A percentile compares a stretch with the other conserved stretches of the same genome.
phyloP scores from a whole-genome alignment of 2,113 vertebrate genomes.

The Barbus barbus region DNA sequence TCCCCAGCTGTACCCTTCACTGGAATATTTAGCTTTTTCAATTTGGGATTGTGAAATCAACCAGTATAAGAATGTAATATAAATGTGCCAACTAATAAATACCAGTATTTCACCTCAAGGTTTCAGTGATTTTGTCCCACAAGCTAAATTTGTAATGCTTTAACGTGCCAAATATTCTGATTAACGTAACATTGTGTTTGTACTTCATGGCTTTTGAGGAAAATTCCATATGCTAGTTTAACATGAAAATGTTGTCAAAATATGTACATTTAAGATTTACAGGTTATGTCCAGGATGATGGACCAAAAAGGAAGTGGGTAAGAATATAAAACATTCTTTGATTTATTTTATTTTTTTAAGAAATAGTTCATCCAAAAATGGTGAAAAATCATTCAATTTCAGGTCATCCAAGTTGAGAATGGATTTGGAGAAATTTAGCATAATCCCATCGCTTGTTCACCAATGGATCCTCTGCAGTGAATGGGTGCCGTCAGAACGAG shows the following conservation, averaged over 20 bases:
- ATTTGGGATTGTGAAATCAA: conserved; percentile 76
- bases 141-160: not conserved
- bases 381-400: too few species aligned
- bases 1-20: conserved; percentile 62
- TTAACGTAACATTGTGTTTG: not conserved
- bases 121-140: conserved; percentile 14
- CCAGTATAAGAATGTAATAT: conserved; percentile 79
- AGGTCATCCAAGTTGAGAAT: too few species aligned
- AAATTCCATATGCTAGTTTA: not conserved
- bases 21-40: conserved; percentile 69
- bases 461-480: too few species aligned
- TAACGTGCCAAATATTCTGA: not conserved
- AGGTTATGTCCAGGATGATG: not conserved
- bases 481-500: too few species aligned
- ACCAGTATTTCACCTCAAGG: conserved; percentile 79
- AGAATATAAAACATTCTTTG: not conserved
- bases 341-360: not conserved
- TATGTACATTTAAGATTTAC: not conserved
- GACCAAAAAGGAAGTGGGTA: not conserved
- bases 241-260: too few species aligned
- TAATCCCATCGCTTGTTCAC: too few species aligned
- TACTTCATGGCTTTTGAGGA: not conserved
- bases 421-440: too few species aligned
- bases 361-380: too few species aligned
- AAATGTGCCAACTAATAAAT: conserved; percentile 85